Conservation (phyloP, 2,888 invertebrate species). For the Nebria brevicollis region DNA sequence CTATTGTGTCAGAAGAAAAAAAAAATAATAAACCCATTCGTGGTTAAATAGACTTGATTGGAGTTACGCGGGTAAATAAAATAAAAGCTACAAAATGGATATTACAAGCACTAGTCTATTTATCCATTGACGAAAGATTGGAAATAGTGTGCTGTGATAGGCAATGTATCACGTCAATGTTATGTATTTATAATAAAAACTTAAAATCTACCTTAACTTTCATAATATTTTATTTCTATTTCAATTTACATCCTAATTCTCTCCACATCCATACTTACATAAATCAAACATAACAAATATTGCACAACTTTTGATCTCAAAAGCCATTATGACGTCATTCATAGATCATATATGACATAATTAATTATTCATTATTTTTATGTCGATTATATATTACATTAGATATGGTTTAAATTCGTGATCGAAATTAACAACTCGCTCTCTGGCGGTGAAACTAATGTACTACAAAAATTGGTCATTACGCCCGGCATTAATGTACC, state of each 20-base stretch:
- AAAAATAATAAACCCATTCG: constrained; percentile 12
- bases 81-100: not conserved
- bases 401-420: too few relatives aligned
- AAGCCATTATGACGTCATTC: too few relatives aligned
- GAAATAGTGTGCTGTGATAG: constrained; percentile 47
- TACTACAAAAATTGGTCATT: too few relatives aligned
- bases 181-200: constrained; percentile 47
- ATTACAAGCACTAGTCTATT: constrained; percentile 31
- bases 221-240: not conserved
- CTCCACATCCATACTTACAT: too few relatives aligned
- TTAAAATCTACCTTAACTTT: constrained; percentile 38
- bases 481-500: too few relatives aligned
- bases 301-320: too few relatives aligned
- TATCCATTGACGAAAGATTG: constrained; percentile 28
- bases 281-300: too few relatives aligned
- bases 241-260: not conserved
- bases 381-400: too few relatives aligned
- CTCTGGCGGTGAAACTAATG: too few relatives aligned
- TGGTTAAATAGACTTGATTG: constrained; percentile 32
- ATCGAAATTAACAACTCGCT: too few relatives aligned
- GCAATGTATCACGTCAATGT: constrained; percentile 47
- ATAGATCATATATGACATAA: too few relatives aligned
- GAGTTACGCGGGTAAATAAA: constrained; percentile 10
- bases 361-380: too few relatives aligned
- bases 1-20: constrained; percentile 28